These are phyloP conservation scores for Ancistrus triradiatus DNA, from an alignment of 2,113 vertebrate genomes.

Conservation along the genomic window DNA sequence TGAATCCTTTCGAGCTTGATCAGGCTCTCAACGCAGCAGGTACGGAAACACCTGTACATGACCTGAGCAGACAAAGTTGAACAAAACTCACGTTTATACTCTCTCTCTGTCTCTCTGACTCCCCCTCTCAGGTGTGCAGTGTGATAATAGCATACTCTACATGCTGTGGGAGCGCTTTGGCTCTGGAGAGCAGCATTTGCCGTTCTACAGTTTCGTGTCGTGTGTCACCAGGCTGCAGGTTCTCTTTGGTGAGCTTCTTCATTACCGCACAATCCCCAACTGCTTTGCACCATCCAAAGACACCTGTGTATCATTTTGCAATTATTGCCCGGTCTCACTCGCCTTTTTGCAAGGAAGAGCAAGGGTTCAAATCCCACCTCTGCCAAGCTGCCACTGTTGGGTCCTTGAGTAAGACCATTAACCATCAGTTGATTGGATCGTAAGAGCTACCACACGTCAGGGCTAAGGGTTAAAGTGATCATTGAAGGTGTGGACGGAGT, in stretches of 20 bases:
- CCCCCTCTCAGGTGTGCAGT: conserved; percentile 60
- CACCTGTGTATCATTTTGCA: too few species aligned
- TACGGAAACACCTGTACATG: conserved; percentile 40
- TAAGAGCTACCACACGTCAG: too few species aligned
- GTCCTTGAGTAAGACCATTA: too few species aligned
- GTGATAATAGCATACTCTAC: conserved; percentile 57
- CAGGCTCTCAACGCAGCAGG: conserved; percentile 62
- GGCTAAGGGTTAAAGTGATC: too few species aligned
- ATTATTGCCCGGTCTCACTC: too few species aligned
- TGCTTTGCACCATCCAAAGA: conserved; percentile 5
- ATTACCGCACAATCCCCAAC: conserved; percentile 9
- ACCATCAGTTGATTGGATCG: too few species aligned
- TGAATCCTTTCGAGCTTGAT: conserved; percentile 70
- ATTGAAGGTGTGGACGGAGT: neutral
- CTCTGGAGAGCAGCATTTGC: conserved; percentile 59
- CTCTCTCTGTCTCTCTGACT: neutral
- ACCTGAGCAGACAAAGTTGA: neutral
- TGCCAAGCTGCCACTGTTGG: too few species aligned
- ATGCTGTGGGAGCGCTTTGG: conserved; percentile 65
- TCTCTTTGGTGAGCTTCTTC: conserved; percentile 63
- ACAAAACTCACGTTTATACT: neutral
- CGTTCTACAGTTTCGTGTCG: conserved; percentile 64
- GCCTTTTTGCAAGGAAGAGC: too few species aligned
- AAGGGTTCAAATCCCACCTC: too few species aligned
- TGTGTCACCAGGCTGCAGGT: conserved; percentile 65